These are phyloP conservation scores for Empidonax traillii DNA, from an alignment of 2,113 vertebrate species.

Conservation along the genomic window DNA sequence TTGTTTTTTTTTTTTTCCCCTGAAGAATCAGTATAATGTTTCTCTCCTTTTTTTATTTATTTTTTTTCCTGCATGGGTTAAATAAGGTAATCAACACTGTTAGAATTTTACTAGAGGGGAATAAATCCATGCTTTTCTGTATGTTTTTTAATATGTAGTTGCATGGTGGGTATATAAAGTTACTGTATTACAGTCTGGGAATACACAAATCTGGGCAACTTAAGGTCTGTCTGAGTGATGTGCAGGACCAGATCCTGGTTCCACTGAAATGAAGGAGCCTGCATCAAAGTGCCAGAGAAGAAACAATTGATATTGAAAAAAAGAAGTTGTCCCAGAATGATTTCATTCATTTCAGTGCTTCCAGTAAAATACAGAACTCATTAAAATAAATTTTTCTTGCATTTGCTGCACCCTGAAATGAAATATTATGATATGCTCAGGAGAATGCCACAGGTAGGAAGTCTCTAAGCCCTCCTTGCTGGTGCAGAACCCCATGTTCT, in stretches of 20 bases:
- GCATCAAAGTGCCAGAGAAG: not conserved
- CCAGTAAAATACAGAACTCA: not conserved
- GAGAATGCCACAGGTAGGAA: not conserved
- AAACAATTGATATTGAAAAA: not conserved
- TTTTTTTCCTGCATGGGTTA: slow-evolving; percentile 1
- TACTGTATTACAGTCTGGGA: slow-evolving; percentile 23
- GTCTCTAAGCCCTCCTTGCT: not conserved
- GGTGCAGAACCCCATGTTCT: fast-evolving
- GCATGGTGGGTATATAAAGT: slow-evolving; percentile 19
- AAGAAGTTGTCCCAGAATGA: not conserved
- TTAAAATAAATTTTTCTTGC: not conserved
- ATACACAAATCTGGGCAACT: not conserved
- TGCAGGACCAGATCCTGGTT: not conserved
- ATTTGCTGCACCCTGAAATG: not conserved
- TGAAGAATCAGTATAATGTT: slow-evolving; percentile 1
- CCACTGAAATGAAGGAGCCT: not conserved
- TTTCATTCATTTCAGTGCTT: not conserved
- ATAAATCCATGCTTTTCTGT: not conserved
- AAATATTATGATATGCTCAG: slow-evolving; percentile 51
- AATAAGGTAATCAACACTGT: slow-evolving; percentile 38
- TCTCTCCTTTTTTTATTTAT: not conserved
- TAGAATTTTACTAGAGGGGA: slow-evolving; percentile 5
- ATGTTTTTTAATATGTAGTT: slow-evolving; percentile 12
- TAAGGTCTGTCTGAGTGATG: slow-evolving; percentile 25
- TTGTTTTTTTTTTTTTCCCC: not conserved